These are phyloP conservation scores for Rattus norvegicus DNA, from an alignment of 2,113 vertebrate genomes.

Conservation along the genomic window GRCr8 NC_086032.1:64117501-64118000, in stretches of 20 bases:
- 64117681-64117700: not conserved
- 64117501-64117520: not conserved
- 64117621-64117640: not conserved
- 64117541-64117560: not conserved
- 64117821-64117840: not conserved
- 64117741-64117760: not conserved
- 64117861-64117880: not conserved
- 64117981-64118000: not conserved
- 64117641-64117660: not conserved
- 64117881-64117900: not conserved
- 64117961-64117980: constrained; percentile 1
- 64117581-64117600: not conserved
- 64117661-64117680: not conserved
- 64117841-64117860: constrained; percentile 5
- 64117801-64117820: not conserved
- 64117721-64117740: constrained; percentile 1
- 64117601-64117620: not conserved
- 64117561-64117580: not conserved
- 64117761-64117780: not conserved
- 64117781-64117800: not conserved
- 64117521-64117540: not conserved
- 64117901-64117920: not conserved
- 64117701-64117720: not conserved
- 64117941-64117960: not conserved
- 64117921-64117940: not conserved